These are phyloP conservation scores for Patella depressa DNA, from an alignment of 2,888 invertebrate genomes.

Conservation along the genomic window DNA sequence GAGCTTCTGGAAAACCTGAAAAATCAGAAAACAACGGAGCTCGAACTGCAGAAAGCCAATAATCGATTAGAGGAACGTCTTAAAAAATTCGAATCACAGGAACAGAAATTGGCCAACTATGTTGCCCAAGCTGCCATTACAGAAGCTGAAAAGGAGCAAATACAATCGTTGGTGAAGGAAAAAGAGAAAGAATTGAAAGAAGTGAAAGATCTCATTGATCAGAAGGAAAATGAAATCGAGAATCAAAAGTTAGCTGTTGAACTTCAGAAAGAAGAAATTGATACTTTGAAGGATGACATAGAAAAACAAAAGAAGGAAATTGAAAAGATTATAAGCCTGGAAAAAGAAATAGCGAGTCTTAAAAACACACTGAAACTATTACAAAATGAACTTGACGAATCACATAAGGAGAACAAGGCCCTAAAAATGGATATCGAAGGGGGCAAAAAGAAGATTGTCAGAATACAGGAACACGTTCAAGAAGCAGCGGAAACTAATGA, in stretches of 20 bases:
- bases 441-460: conserved; percentile 39
- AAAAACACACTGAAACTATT: conserved; percentile 33
- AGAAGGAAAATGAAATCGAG: conserved; percentile 22
- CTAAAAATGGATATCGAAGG: conserved; percentile 42
- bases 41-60: not conserved
- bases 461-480: conserved; percentile 23
- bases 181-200: not conserved
- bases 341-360: conserved; percentile 29
- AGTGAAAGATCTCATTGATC: not conserved
- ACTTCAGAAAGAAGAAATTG: conserved; percentile 33
- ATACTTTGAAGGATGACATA: conserved; percentile 26
- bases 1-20: not conserved
- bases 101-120: not conserved
- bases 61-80: not conserved
- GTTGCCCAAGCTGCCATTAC: conserved; percentile 24
- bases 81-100: not conserved
- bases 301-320: conserved; percentile 25
- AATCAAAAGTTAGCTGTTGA: conserved; percentile 22
- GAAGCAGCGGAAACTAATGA: conserved; percentile 17
- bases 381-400: conserved; percentile 40
- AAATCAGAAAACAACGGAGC: not conserved
- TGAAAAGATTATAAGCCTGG: conserved; percentile 21
- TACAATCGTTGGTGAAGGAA: conserved; percentile 9
- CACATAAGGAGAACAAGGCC: conserved; percentile 34
- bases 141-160: conserved; percentile 32